Evolutionary conservation across 2,113 vertebrate species (phyloP), one percentile per base, ranked within the genome.

Genomic region (Cinclus cinclus): DNA sequence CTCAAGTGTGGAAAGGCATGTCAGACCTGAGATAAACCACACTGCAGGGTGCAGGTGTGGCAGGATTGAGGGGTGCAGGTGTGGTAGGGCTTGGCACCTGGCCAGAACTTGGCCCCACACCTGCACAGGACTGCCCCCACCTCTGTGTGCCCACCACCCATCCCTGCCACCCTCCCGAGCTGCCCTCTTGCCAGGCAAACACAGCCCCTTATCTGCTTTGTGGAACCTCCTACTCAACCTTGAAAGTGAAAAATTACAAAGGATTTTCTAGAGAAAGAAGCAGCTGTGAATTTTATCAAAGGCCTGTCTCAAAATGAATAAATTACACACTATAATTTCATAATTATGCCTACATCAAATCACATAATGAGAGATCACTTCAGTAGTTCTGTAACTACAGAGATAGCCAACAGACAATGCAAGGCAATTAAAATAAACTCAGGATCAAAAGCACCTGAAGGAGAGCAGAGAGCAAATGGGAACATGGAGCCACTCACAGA

Each of bases 271-370:
- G n/a, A 53, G 41, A 67, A 52, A 64, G 70, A 23, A 86, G 76
- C 92, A 93, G 74, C 65, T 96, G 92, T 89, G 58, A 52, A 49
- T 86, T 94, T 87, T 95, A 88, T 88, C 95, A 82, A 1, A 92
- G 84, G 87, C 49, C 70, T 78, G 74, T 71, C 18, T 88, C 47
- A 92, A 87, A 83, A 90, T 93, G 76, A 97, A 95, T 88, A 94
- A 86, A 97, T 94, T 93, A 65, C 39, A 97, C n/a, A n/a, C 16
- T 65, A 8, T 63, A 91, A 92, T 53, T 90, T 92, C 55, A 78
- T 67, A 80, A 92, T 95, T 97, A 87, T 39, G 85, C 33, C 85
- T 87, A 75, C 12, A 76, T 73, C 82, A 90, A 90, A 91, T 33
- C 15, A 13, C n/a, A 71, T 89, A 91, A 91, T 69, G n/a, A 92